Evolutionary conservation across 2,797 vertebrate genomes (phyloP).

Genomic region (Paguma larvata): DNA sequence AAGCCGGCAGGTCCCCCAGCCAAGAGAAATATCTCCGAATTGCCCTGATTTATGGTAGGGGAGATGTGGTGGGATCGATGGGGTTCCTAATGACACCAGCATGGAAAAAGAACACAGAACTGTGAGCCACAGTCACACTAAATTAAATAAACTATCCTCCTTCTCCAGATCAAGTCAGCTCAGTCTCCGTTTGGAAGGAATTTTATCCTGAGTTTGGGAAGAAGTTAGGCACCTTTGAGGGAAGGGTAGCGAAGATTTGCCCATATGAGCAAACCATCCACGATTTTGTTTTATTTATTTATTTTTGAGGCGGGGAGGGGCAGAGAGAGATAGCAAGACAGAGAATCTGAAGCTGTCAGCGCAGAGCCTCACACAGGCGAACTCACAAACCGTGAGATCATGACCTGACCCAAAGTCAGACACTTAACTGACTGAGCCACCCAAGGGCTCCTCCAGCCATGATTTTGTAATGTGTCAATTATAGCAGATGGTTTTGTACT

Average conservation of each 20-base stretch:
- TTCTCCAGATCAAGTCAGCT: not conserved
- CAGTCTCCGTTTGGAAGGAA: conserved; percentile 3
- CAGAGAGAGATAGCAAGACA: too few relatives aligned
- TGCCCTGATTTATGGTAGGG: conserved; percentile 85
- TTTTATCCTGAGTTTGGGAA: not conserved
- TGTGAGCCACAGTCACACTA: conserved; percentile 50
- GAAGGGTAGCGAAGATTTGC: not conserved
- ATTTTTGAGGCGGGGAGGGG: too few relatives aligned
- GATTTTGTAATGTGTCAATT: not conserved
- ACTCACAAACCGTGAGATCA: too few relatives aligned
- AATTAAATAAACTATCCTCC: conserved; percentile 71
- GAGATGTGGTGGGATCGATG: not conserved
- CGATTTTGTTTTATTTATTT: not conserved
- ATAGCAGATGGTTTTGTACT: not conserved
- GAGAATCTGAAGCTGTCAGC: too few relatives aligned
- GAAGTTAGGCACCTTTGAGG: not conserved
- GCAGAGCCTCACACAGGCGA: too few relatives aligned
- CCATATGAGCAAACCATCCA: not conserved
- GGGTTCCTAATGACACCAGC: not conserved
- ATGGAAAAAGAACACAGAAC: not conserved
- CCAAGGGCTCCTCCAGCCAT: not conserved
- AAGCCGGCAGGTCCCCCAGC: conserved; percentile 86
- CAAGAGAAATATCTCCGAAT: conserved; percentile 91
- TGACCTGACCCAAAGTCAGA: too few relatives aligned
- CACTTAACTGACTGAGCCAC: too few relatives aligned